A percentile compares a stretch with the other conserved stretches of the same genome.
These are phyloP conservation scores for Ctenomys sociabilis DNA, from an alignment of 2,113 vertebrate species.

Conservation along the genomic window DNA sequence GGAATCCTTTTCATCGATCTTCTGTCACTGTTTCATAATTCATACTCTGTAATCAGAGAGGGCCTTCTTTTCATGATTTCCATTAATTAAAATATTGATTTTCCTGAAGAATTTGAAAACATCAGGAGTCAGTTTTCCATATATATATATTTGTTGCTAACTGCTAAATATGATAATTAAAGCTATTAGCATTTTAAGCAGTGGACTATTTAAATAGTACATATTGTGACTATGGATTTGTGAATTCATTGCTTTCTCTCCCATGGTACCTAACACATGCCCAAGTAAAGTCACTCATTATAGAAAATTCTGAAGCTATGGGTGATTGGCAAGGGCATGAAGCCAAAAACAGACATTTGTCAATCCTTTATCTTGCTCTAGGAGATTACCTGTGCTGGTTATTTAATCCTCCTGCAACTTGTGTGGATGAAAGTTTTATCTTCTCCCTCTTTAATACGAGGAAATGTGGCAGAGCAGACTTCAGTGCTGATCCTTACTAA, in stretches of 20 bases:
- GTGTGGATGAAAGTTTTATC: neutral
- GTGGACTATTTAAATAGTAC: no score
- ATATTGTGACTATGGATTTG: neutral
- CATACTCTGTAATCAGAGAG: neutral
- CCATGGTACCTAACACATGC: neutral
- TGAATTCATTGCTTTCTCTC: neutral
- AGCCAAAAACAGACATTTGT: fast-evolving
- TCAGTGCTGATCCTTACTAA: neutral
- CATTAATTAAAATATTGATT: neutral
- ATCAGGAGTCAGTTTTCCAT: neutral
- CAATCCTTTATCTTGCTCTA: fast-evolving
- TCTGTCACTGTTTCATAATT: neutral
- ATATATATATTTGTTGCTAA: neutral
- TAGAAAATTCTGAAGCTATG: neutral
- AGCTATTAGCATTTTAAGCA: no score
- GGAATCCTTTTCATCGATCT: neutral
- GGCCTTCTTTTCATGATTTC: neutral
- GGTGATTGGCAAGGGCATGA: fast-evolving
- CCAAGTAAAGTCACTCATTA: fast-evolving
- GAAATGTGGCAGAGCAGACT: neutral
- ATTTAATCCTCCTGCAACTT: neutral
- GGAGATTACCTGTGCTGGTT: neutral
- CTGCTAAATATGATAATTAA: neutral
- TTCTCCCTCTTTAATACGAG: neutral
- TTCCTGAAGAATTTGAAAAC: neutral